These are phyloP conservation scores for Cotesia vestalis DNA, from an alignment of 1,140 invertebrate species.

Conservation along the genomic window DNA sequence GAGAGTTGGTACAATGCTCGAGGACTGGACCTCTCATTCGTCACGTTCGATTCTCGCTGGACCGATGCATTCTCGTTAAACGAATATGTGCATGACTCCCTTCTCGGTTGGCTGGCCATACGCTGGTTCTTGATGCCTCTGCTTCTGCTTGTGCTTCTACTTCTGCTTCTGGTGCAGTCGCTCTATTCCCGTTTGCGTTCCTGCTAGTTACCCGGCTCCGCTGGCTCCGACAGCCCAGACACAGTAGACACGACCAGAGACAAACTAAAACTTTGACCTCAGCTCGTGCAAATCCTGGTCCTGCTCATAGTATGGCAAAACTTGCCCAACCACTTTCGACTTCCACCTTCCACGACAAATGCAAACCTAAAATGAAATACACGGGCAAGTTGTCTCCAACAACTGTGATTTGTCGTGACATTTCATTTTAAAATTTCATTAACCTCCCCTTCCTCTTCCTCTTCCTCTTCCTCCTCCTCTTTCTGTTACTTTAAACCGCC, in stretches of 20 bases:
- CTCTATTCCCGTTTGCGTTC: not conserved
- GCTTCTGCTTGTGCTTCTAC: not conserved
- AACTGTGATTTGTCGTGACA: conserved; percentile 29
- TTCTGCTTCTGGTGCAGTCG: not conserved
- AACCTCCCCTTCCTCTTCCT: not conserved
- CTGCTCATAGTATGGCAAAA: not conserved
- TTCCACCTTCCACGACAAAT: conserved; percentile 1
- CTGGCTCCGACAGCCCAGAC: not conserved
- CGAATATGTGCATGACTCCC: conserved; percentile 27
- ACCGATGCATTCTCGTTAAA: conserved; percentile 33
- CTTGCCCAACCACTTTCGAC: conserved; percentile 28
- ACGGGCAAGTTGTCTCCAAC: conserved; percentile 24
- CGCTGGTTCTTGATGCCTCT: not conserved
- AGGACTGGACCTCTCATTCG: conserved; percentile 9
- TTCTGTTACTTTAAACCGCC: not conserved
- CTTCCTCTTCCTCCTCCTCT: not conserved
- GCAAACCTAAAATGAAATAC: not conserved
- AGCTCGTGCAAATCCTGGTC: not conserved
- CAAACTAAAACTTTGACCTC: conserved; percentile 22
- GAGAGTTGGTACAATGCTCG: conserved; percentile 8
- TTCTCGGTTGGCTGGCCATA: not conserved
- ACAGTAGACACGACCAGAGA: not conserved
- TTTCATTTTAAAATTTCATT: conserved; percentile 24
- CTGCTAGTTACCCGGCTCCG: conserved; percentile 28
- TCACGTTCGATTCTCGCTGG: conserved; percentile 36